phyloP scores from a whole-genome alignment of 2,888 invertebrate species.

The Dioctria linearis region DNA sequence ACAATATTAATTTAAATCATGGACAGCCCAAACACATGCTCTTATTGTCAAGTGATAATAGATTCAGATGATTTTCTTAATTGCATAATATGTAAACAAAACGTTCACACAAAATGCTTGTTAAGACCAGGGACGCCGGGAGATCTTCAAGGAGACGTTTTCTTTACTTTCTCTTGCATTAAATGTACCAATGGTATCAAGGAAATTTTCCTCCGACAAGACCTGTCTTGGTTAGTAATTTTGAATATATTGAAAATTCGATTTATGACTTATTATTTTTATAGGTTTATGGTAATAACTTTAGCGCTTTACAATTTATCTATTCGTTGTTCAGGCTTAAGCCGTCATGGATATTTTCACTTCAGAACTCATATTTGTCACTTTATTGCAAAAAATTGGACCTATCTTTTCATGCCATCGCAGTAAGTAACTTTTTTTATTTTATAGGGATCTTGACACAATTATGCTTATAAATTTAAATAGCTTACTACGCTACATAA shows the following conservation, averaged over 20 bases:
- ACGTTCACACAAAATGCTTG: slow-evolving; percentile 79
- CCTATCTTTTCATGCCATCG: slow-evolving; percentile 78
- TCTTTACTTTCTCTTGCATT: slow-evolving; percentile 80
- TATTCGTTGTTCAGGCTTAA: slow-evolving; percentile 80
- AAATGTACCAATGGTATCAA: slow-evolving; percentile 75
- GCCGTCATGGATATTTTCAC: slow-evolving; percentile 87
- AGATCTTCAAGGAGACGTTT: slow-evolving; percentile 82
- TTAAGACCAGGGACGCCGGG: slow-evolving; percentile 79
- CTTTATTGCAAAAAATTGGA: slow-evolving; percentile 87
- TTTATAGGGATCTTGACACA: too few relatives aligned
- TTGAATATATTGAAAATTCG: not conserved
- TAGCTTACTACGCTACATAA: too few relatives aligned
- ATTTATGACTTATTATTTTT: slow-evolving; percentile 60
- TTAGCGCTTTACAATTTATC: slow-evolving; percentile 85
- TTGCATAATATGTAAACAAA: slow-evolving; percentile 75
- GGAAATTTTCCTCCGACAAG: slow-evolving; percentile 77
- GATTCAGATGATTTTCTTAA: slow-evolving; percentile 72
- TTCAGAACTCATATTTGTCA: slow-evolving; percentile 88
- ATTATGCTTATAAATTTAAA: too few relatives aligned
- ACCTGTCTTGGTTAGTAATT: slow-evolving; percentile 78
- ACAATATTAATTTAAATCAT: not conserved
- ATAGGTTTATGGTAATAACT: slow-evolving; percentile 81
- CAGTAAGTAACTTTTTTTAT: slow-evolving; percentile 73
- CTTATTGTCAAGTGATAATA: slow-evolving; percentile 60
- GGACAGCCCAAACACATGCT: slow-evolving; percentile 55